Evolutionary conservation across 2,888 invertebrate species (phyloP), one percentile per base, ranked within the genome.

Genomic region (Rhamnusium bicolor): DNA sequence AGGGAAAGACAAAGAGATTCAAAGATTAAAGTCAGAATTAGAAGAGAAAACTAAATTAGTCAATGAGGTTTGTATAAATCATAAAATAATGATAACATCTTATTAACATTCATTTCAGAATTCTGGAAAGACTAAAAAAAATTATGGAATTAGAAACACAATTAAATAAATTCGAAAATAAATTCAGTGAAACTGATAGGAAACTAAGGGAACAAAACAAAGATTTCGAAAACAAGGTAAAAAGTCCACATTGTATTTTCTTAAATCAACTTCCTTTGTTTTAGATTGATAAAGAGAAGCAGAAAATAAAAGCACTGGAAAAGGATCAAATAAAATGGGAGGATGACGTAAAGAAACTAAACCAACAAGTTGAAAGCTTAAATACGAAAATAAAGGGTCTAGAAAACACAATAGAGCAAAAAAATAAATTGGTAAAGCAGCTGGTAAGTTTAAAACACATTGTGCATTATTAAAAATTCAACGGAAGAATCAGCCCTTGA

Each of bases 161-260:
- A 87, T 81, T 93, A 0, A 92, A 92, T 83, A 93, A 93, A 79
- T 86, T 90, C 18, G 94, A 94, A 78, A 93, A 92, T n/a, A 93
- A 91, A 86, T 88, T 88, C 61, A 92, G 90, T 82, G 90, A 91
- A 82, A 87, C 88, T 75, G 92, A 92, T 82, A 92, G 90, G 84
- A 86, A 88, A n/a, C 90, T 90, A 74, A 92, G 91, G 85, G 91
- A 92, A 68, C 90, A 90, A 80, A 89, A 91, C 8, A 82, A 90
- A 62, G 91, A 91, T 85, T 88, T 92, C 81, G 92, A 92, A 86
- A 90, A 90, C 86, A 91, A 91, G 89, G 92, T 92, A 88, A 84
- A 56, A 29, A 19, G 70, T 69, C 21, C 69, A 46, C 69, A 67
- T 47, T 69, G n/a, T n/a, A 53, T 72, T 71, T 74, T 67, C 66